Conservation (phyloP, 2,888 invertebrate genomes). For the Lagria hirta region DNA sequence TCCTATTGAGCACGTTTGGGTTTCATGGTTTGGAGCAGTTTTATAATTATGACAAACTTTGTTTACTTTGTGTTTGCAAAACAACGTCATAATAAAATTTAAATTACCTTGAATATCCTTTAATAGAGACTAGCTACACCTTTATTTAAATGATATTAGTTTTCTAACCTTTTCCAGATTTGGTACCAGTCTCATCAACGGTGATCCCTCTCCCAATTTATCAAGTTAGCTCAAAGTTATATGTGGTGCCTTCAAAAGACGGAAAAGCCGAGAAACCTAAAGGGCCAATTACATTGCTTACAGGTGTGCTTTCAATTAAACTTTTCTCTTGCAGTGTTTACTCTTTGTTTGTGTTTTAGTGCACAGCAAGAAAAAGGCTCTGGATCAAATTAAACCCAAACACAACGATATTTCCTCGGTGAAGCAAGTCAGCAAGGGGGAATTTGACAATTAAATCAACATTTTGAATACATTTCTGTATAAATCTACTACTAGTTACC, state of each 20-base stretch:
- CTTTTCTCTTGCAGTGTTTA: conserved; percentile 1
- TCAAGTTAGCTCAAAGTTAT: conserved; percentile 60
- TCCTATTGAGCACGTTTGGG: no score
- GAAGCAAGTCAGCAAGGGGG: conserved; percentile 32
- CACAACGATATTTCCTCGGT: conserved; percentile 28
- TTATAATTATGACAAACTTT: no score
- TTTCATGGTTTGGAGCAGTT: no score
- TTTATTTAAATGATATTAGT: no score
- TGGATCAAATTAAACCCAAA: conserved; percentile 29
- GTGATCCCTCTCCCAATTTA: conserved; percentile 66
- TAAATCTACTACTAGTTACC: no score
- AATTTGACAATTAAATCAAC: conserved; percentile 17
- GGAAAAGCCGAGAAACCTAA: conserved; percentile 41
- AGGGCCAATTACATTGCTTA: conserved; percentile 45
- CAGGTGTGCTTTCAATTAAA: conserved; percentile 37
- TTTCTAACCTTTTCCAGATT: no score
- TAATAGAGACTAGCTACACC: no score
- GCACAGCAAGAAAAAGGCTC: conserved; percentile 37
- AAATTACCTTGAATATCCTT: no score
- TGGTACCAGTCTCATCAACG: conserved; percentile 67
- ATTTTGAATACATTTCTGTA: no score
- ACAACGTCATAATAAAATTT: no score
- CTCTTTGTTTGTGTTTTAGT: conserved; percentile 32
- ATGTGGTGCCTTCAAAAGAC: conserved; percentile 53
- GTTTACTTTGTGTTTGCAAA: no score